Base-by-base conservation (phyloP, 2,888 invertebrate species). In the Drosophila meridionalis region DNA sequence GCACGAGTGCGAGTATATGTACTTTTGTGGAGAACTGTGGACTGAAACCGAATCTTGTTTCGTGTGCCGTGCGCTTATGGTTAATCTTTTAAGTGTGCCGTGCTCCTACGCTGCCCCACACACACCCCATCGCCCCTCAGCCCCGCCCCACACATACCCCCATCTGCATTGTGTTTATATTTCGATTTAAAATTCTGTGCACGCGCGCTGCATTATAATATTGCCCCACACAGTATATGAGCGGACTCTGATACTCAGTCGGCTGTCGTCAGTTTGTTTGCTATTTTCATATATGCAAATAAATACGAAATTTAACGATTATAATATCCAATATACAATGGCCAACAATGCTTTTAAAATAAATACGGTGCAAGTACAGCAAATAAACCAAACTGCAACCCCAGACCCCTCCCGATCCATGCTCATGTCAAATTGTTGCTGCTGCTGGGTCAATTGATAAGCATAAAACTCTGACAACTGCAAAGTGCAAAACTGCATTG, bases 41-140 rank as follows among this genome's bases (percentile, higher is more conserved):
- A 53, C 70, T 53, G 71, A 66, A 57, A 52, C 60, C 38, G 57
- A 71, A 72, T 65, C 73, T 59, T 58, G 67, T 68, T 74, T 66
- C 78, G 62, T 69, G 65, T 56, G 40, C 55, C 47, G 12, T 72
- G 57, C 52, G 83, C 74, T 69, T 65, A 66, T 70, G 89, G 87
- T 85, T 85, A 89, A 85, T 89, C 89, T 89, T 87, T 86, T 83
- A 88, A 89, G 87, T 87, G 85, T 83, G 76, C 72, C 69, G 73
- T 53, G 50, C 69, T 47, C 52, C 63, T 50, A 43, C 73, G 26
- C 58, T 12, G 34, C 34, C 38, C 26, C 12, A 20, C 20, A 20
- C 50, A 30, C 6, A 48, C 42, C 36, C 36, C 43, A 20, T 30
- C 26, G 42, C n/a, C 26, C 3, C 55, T 43, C 32, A 14, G 5